Percentiles rank a stretch among this genome's conserved stretches.
These are phyloP conservation scores for Orthosia incerta DNA, from an alignment of 2,888 invertebrate species.

Conservation along the genomic window DNA sequence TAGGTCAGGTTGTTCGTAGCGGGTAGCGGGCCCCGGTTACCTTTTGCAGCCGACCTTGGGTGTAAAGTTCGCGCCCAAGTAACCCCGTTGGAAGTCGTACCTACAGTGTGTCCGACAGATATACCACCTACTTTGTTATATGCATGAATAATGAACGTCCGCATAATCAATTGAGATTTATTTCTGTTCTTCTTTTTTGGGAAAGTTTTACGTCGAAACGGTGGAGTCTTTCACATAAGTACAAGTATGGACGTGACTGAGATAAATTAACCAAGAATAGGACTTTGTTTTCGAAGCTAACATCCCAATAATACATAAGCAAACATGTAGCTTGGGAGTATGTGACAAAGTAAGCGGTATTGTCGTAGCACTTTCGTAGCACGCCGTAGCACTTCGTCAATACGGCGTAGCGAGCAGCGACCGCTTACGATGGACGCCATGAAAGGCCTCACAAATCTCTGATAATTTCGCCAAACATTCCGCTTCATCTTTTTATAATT, in stretches of 20 bases:
- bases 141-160: slow-evolving; percentile 39
- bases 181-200: slow-evolving; percentile 37
- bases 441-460: not conserved
- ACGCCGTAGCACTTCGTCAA: slow-evolving; percentile 39
- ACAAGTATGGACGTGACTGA: slow-evolving; percentile 29
- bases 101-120: slow-evolving; percentile 38
- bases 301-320: not conserved
- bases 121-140: slow-evolving; percentile 30
- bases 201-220: slow-evolving; percentile 17
- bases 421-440: slow-evolving; percentile 11
- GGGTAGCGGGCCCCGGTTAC: slow-evolving; percentile 52
- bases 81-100: slow-evolving; percentile 51
- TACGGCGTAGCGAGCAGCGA: slow-evolving; percentile 47
- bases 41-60: slow-evolving; percentile 61
- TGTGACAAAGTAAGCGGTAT: slow-evolving; percentile 17
- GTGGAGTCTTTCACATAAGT: slow-evolving; percentile 19
- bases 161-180: slow-evolving; percentile 54
- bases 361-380: slow-evolving; percentile 53
- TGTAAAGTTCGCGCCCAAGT: slow-evolving; percentile 64
- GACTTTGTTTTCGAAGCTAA: slow-evolving; percentile 6
- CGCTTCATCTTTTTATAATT: not conserved
- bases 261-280: slow-evolving; percentile 39
- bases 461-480: slow-evolving; percentile 27
- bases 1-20: slow-evolving; percentile 64
- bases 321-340: not conserved